These are phyloP conservation scores for Tyria jacobaeae DNA, from an alignment of 2,888 invertebrate species.

Conservation along the genomic window DNA sequence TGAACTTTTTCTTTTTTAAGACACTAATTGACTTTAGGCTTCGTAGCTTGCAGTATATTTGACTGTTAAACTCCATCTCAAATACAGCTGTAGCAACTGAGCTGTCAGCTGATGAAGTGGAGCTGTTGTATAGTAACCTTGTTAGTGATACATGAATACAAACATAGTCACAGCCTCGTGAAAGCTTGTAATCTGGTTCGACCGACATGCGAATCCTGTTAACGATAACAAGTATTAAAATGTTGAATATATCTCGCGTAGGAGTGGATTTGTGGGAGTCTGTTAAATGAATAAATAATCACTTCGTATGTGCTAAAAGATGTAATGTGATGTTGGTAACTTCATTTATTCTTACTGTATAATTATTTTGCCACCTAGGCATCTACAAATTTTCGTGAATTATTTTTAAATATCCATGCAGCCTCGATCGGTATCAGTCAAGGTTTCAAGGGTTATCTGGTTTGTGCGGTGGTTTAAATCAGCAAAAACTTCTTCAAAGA, in stretches of 20 bases:
- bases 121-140: conserved; percentile 40
- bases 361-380: no score
- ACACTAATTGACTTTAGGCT: neutral
- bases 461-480: neutral
- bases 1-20: no score
- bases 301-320: neutral
- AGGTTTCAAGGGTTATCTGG: no score
- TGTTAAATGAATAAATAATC: neutral
- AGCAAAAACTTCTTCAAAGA: neutral
- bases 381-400: no score
- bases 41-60: neutral
- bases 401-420: no score
- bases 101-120: conserved; percentile 24
- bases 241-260: conserved; percentile 25
- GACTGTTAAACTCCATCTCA: neutral
- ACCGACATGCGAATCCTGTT: conserved; percentile 37
- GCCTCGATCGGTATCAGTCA: no score
- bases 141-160: conserved; percentile 19
- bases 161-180: conserved; percentile 35
- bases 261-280: conserved; percentile 25
- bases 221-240: conserved; percentile 45
- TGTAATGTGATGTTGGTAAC: no score
- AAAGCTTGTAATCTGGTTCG: conserved; percentile 41
- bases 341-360: no score
- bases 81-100: neutral